Conservation (phyloP, 2,888 invertebrate species). For the Xestia xanthographa region DNA sequence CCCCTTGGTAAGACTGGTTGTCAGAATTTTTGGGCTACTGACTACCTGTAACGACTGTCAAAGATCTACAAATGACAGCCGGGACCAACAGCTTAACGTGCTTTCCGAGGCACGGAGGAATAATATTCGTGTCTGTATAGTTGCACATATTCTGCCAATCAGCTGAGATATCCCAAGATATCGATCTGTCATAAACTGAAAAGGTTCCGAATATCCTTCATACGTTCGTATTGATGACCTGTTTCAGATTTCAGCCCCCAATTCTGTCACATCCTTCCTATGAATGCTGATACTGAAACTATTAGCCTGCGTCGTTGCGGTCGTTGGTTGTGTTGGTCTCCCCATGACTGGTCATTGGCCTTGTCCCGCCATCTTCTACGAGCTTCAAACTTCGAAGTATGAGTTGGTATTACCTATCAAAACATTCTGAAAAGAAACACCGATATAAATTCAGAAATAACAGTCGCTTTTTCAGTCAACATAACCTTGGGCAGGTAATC, state of each 20-base stretch:
- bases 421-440: neutral
- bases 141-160: constrained; percentile 43
- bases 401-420: neutral
- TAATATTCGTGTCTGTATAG: neutral
- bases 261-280: neutral
- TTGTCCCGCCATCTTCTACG: neutral
- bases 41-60: no score
- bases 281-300: neutral
- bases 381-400: neutral
- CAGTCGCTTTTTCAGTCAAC: neutral
- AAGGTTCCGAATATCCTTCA: neutral
- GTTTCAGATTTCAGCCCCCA: neutral
- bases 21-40: no score
- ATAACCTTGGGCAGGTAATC: neutral
- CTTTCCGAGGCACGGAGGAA: no score
- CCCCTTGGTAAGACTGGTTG: no score
- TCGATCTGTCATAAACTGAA: neutral
- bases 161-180: constrained; percentile 13
- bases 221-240: neutral
- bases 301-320: neutral
- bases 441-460: neutral
- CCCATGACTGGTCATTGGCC: neutral
- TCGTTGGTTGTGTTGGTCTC: neutral
- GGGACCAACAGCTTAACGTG: no score
- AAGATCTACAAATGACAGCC: no score